Conservation (phyloP, 2,113 vertebrate genomes). For the Amphiprion percula region DNA sequence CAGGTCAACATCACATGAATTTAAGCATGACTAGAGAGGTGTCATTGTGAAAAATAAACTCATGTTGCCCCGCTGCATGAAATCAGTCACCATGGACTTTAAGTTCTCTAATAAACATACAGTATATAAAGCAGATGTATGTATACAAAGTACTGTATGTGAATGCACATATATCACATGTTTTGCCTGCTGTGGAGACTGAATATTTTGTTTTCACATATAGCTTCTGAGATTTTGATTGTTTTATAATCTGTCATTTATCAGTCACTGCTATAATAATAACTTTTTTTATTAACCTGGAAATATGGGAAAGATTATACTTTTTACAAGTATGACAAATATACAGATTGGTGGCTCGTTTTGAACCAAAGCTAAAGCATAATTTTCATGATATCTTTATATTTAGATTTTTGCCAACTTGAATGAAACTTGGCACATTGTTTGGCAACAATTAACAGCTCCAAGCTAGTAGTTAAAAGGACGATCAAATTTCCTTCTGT, state of each 20-base stretch:
- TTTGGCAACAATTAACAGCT: not conserved
- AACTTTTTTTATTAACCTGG: not conserved
- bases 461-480: not conserved
- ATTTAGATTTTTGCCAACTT: not conserved
- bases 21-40: conserved; percentile 64
- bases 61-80: not conserved
- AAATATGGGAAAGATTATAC: not conserved
- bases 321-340: not conserved
- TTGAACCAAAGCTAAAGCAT: not conserved
- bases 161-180: not conserved
- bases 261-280: not conserved
- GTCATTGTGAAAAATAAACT: not conserved
- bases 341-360: not conserved
- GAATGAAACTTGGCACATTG: not conserved
- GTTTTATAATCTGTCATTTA: no score
- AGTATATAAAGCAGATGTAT: not conserved
- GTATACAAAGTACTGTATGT: not conserved
- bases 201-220: not conserved
- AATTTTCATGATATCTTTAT: not conserved
- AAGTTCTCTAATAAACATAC: not conserved
- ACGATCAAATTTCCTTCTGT: no score
- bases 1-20: conserved; percentile 70
- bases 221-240: no score
- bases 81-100: not conserved
- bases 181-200: no score